These are phyloP conservation scores for Bryconaethiops microstoma DNA, from an alignment of 2,797 vertebrate genomes.

Conservation along the genomic window DNA sequence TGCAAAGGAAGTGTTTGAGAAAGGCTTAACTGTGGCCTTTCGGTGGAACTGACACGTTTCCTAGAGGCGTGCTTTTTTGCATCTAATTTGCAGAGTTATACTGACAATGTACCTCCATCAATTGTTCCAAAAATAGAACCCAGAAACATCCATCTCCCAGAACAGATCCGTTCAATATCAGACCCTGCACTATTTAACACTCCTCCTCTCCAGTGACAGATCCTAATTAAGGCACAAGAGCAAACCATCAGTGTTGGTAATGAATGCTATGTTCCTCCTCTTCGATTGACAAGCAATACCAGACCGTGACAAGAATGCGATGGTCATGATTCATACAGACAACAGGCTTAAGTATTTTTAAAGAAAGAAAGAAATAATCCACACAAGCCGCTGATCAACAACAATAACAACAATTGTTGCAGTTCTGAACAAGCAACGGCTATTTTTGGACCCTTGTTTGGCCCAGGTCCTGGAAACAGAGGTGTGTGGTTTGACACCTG, in stretches of 20 bases:
- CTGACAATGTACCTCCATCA: not conserved
- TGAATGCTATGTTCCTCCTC: conserved; percentile 35
- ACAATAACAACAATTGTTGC: not conserved
- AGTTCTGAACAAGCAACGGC: conserved; percentile 20
- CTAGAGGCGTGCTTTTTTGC: not conserved
- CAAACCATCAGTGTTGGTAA: conserved; percentile 14
- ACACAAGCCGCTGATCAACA: conserved; percentile 25
- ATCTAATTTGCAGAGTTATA: conserved; percentile 4
- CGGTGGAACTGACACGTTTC: not conserved
- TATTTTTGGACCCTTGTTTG: conserved; percentile 48
- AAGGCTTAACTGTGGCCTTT: not conserved
- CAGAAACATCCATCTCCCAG: conserved; percentile 16
- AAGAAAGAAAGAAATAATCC: not conserved
- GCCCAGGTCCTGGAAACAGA: conserved; percentile 44
- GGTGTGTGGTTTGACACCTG: conserved; percentile 45
- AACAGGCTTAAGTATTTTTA: conserved; percentile 16
- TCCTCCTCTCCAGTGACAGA: conserved; percentile 27
- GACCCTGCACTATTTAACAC: not conserved
- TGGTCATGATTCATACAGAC: conserved; percentile 35
- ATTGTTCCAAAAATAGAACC: conserved; percentile 3
- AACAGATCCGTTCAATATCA: conserved; percentile 1
- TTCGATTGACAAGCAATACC: conserved; percentile 38
- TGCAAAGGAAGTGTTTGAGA: not conserved
- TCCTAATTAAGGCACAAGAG: conserved; percentile 23
- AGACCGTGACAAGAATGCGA: conserved; percentile 33